Base-by-base conservation (phyloP, 2,888 invertebrate genomes). In the Hirtodrosophila cameraria region DNA sequence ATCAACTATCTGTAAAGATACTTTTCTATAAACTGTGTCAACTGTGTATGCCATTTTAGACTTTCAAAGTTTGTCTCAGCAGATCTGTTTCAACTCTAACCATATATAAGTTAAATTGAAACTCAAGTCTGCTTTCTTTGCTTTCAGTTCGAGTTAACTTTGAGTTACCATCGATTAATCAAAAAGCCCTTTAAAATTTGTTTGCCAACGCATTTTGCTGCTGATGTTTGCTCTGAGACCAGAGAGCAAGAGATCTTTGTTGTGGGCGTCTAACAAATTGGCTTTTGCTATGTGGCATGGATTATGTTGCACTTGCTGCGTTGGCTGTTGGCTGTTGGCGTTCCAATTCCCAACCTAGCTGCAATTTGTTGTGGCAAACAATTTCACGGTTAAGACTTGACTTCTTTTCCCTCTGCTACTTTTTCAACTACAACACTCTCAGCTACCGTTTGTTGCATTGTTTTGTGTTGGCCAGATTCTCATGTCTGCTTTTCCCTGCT, bases 221-320 rank as follows among this genome's bases (percentile, higher is more conserved):
- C 4, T 52, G 41, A 13, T 36, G 63, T 30, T 59, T 20, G 39
- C 41, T 13, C 28, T 33, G 25, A 2, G 27, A n/a, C 20, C 13
- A 2, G 12, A 11, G 12, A 25, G 12, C 15, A 4, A 41, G 15
- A 46, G 35, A 65, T 48, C 63, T 75, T 77, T 50, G 41, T 6
- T 28, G 67, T 58, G 71, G 58, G 64, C 70, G 65, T 58, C 63
- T 57, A 61, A 71, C 67, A 81, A 81, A 77, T 81, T 64, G 39
- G 52, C 31, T 66, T 46, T 55, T 35, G 33, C 42, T 49, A 30
- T 3, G 28, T 61, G 53, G 25, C 53, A 53, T 39, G 49, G 30
- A 53, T 45, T 68, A 23, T 36, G 31, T 23, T 63, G 68, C 68
- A 68, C 63, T 68, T 64, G 73, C 60, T 35, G 16, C 23, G 45